Percentiles rank a stretch among this genome's conserved stretches.
Conservation (phyloP, 1,140 invertebrate genomes). For the Drosophila dunni region DNA sequence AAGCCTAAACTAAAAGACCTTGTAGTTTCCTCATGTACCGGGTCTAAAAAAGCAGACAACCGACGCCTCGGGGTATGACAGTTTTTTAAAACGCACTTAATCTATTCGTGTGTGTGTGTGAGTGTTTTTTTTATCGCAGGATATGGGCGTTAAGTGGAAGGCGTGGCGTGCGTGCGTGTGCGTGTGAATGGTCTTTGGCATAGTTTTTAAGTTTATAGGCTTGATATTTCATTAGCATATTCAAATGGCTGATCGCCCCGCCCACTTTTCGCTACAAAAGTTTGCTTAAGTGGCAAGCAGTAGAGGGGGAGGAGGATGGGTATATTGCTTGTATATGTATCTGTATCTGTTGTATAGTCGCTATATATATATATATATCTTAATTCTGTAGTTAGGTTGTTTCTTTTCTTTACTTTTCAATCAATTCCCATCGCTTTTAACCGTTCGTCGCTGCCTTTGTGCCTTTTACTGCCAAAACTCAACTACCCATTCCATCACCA, state of each 20-base stretch:
- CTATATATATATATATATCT: constrained; percentile 46
- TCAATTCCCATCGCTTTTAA: constrained; percentile 79
- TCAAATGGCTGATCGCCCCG: constrained; percentile 57
- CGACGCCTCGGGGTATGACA: neutral
- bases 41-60: neutral
- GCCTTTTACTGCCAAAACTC: constrained; percentile 55
- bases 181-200: constrained; percentile 59
- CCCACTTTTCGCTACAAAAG: constrained; percentile 16
- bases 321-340: constrained; percentile 2
- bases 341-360: constrained; percentile 23
- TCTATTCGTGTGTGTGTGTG: neutral
- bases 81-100: neutral
- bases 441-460: constrained; percentile 70
- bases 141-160: neutral
- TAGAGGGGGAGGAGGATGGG: neutral
- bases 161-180: constrained; percentile 38
- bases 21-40: too few relatives aligned
- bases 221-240: constrained; percentile 83
- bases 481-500: constrained; percentile 1
- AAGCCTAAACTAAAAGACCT: too few relatives aligned
- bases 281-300: neutral
- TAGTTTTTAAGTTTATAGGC: constrained; percentile 78
- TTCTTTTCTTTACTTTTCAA: constrained; percentile 66
- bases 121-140: neutral
- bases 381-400: constrained; percentile 66